phyloP scores from a whole-genome alignment of 1,140 invertebrate species.

The Panulirus ornatus region DNA sequence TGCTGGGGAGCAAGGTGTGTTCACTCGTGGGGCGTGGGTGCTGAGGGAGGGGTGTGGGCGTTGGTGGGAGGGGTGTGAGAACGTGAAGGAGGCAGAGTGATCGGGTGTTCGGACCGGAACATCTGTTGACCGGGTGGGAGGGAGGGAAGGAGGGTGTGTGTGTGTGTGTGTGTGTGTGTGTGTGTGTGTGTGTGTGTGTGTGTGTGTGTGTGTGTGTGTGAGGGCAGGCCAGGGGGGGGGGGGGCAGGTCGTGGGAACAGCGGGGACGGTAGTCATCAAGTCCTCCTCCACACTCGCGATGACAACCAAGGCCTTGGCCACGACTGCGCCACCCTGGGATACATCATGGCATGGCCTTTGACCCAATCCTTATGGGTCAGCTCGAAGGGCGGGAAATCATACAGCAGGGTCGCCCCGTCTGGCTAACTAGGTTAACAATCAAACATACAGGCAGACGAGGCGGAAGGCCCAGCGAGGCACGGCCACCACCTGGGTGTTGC shows the following conservation, averaged over 20 bases:
- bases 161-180: neutral
- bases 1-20: no score
- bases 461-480: neutral
- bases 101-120: slow-evolving; percentile 23
- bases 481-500: slow-evolving; percentile 36
- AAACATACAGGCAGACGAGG: neutral
- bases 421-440: neutral
- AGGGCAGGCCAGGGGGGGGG: neutral
- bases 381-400: neutral
- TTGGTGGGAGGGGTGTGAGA: neutral
- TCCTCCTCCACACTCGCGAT: neutral
- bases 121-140: slow-evolving; percentile 42
- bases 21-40: no score
- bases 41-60: neutral
- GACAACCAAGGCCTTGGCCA: neutral
- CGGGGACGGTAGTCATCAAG: neutral
- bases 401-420: no score
- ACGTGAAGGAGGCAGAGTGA: neutral
- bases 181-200: neutral
- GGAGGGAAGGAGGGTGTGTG: neutral
- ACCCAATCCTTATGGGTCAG: neutral
- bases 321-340: no score
- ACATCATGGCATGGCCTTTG: neutral
- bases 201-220: neutral
- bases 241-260: neutral